Conservation (phyloP, 2,888 invertebrate species). For the Drosophila picticornis region DNA sequence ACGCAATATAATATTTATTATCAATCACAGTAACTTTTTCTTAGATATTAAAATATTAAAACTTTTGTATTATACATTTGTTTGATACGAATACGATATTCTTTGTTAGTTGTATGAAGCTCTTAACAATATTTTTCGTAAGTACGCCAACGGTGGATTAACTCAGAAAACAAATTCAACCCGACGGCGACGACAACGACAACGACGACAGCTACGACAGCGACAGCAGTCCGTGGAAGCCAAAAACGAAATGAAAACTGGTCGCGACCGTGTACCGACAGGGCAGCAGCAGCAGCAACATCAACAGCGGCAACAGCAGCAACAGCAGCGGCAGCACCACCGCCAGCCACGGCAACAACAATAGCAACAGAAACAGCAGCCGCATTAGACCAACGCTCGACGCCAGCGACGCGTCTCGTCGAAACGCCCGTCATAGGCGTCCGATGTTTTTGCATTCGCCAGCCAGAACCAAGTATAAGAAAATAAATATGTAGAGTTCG, state of each 20-base stretch:
- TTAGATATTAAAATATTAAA: background rate
- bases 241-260: conserved; percentile 76
- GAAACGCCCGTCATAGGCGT: conserved; percentile 36
- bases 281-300: conserved; percentile 43
- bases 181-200: conserved; percentile 55
- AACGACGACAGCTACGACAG: conserved; percentile 40
- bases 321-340: conserved; percentile 9
- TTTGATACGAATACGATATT: background rate
- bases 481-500: conserved; percentile 23
- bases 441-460: conserved; percentile 43
- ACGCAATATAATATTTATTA: background rate
- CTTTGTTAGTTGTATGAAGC: background rate
- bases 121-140: conserved; percentile 5
- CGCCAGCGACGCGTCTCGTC: conserved; percentile 26
- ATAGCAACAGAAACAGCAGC: conserved; percentile 31
- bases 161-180: conserved; percentile 36
- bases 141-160: conserved; percentile 25
- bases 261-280: conserved; percentile 64
- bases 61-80: background rate
- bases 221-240: conserved; percentile 62
- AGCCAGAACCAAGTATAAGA: conserved; percentile 21
- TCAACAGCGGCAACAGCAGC: conserved; percentile 20
- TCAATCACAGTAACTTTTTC: conserved; percentile 14
- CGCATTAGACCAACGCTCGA: conserved; percentile 27
- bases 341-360: conserved; percentile 12